Evolutionary conservation across 2,888 invertebrate species (phyloP), one percentile per base, ranked within the genome.

Genomic region (Sipha maydis): DNA sequence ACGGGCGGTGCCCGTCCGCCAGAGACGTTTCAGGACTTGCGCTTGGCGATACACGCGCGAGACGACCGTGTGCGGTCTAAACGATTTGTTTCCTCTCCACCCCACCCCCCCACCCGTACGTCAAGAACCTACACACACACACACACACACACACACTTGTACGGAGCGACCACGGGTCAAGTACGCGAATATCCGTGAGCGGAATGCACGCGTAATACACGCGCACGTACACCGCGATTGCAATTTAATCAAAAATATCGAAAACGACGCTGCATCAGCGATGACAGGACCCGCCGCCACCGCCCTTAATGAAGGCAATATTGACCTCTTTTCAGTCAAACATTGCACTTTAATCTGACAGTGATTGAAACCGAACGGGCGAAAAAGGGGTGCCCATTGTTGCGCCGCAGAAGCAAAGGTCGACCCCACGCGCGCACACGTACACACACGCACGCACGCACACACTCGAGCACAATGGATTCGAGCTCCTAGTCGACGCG

Each of bases 271-370:
- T 7, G 61, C 4, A 17, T 0, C 61, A 7, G 4, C 2, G 61
- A 61, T 34, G 61, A 61, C 61, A 28, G 54, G 38, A 67, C 25
- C 25, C n/a, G n/a, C 25, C 67, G 41, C 67, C 3, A 41, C 38
- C 67, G 73, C 48, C 69, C 71, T 54, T 86, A 86, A 88, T 80
- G 86, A 88, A 80, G 86, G 86, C 86, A 88, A 88, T 88, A 88
- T 88, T 88, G 86, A 88, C 86, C 86, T 88, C 75, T 88, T 75
- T 88, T 80, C 86, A 61, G 86, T 80, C 80, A 75, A 80, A 88
- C 86, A 75, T 88, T 61, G 86, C 86, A 88, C 86, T 88, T 88
- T 88, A 88, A 88, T 88, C 86, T 17, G 86, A 88, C 86, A 88
- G 79, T 88, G 86, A 88, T 88, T 88, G 86, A 88, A 88, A 82